phyloP scores from a whole-genome alignment of 2,113 vertebrate species.

The Mobula hypostoma region DNA sequence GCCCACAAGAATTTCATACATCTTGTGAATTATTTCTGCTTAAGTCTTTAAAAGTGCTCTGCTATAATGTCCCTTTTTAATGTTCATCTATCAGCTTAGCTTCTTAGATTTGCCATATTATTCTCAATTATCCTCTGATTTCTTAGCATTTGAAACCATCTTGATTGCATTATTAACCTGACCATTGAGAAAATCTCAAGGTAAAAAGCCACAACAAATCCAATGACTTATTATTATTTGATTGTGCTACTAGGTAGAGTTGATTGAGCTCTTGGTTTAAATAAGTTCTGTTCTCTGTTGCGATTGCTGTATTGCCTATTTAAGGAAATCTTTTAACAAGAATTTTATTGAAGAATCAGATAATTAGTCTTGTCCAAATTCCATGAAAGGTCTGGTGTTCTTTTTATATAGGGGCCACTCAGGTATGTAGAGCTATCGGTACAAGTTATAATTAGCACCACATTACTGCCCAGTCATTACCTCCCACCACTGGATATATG shows the following conservation, averaged over 20 bases:
- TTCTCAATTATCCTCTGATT: not conserved
- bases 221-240: not conserved
- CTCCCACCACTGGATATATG: no score
- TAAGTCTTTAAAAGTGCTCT: not conserved
- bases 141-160: not conserved
- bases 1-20: not conserved
- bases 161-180: not conserved
- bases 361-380: not conserved
- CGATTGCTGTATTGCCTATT: not conserved
- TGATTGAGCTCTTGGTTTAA: not conserved
- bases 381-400: not conserved
- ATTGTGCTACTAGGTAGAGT: not conserved
- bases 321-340: not conserved
- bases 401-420: not conserved
- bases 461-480: not conserved
- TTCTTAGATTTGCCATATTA: not conserved
- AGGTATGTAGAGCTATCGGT: not conserved
- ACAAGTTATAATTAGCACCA: not conserved
- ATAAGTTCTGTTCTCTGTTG: conserved; percentile 1
- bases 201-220: not conserved
- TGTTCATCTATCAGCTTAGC: not conserved
- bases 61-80: not conserved
- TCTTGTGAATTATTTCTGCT: not conserved
- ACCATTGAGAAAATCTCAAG: not conserved
- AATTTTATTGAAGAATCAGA: not conserved